These are phyloP conservation scores for Thoracochromis brauschi DNA, from an alignment of 2,113 vertebrate genomes.

Conservation along the genomic window DNA sequence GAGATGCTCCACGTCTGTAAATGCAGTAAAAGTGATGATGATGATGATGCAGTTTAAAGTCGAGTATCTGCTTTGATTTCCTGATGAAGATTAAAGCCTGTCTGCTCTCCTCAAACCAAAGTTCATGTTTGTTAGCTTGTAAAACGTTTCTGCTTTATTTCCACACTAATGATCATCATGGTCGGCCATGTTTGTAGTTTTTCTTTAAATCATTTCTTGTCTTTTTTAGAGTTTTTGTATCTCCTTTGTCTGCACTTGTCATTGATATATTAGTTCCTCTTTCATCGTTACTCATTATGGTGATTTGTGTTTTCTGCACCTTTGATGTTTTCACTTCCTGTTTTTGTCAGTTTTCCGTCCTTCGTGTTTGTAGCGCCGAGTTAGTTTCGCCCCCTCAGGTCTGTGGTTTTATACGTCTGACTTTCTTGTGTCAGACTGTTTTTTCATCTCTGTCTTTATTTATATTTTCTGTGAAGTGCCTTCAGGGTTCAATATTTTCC, in stretches of 20 bases:
- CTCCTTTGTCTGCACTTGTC: rapidly evolving
- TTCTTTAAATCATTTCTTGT: not conserved
- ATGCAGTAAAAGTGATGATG: not conserved
- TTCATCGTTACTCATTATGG: not conserved
- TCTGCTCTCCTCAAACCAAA: not conserved
- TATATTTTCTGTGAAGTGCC: not conserved
- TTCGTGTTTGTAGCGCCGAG: not conserved
- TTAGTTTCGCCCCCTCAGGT: not conserved
- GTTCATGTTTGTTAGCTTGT: not conserved
- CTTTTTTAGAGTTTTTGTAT: not conserved
- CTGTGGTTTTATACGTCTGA: not conserved
- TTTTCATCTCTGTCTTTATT: not conserved
- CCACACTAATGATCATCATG: not conserved
- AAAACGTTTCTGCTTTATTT: not conserved
- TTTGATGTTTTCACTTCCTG: not conserved
- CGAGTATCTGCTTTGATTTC: not conserved
- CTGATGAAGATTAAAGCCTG: not conserved
- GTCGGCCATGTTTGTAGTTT: not conserved
- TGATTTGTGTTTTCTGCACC: not conserved
- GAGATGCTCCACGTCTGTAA: not conserved
- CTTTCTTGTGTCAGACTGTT: not conserved
- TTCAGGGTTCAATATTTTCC: not conserved
- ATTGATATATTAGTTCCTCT: not conserved
- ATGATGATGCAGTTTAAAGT: not conserved
- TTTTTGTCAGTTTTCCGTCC: not conserved